These are phyloP conservation scores for Ochropacha duplaris DNA, from an alignment of 2,888 invertebrate genomes.

Conservation along the genomic window DNA sequence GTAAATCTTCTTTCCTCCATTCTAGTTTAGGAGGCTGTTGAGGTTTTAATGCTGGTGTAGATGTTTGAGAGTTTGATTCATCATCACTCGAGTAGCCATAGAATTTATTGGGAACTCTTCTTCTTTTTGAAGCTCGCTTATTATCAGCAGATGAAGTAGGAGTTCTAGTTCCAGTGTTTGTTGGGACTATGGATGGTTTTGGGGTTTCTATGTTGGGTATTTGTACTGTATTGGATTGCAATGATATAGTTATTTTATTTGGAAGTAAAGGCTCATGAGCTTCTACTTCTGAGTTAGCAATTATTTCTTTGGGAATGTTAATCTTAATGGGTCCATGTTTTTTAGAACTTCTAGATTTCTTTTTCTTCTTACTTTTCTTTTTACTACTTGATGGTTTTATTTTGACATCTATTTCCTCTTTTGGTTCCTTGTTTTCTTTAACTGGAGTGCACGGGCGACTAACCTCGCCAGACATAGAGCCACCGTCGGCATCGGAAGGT, in stretches of 20 bases:
- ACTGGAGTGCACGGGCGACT: constrained; percentile 86
- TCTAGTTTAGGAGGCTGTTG: constrained; percentile 86
- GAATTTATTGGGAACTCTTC: constrained; percentile 92
- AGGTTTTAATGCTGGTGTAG: constrained; percentile 77
- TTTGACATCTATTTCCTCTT: constrained; percentile 74
- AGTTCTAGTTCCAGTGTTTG: constrained; percentile 32
- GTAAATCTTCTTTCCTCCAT: constrained; percentile 89
- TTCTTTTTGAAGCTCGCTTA: constrained; percentile 90
- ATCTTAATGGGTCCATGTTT: constrained; percentile 82
- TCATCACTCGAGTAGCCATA: constrained; percentile 95
- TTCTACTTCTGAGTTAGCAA: constrained; percentile 57
- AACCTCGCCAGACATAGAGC: constrained; percentile 81
- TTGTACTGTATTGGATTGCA: constrained; percentile 79
- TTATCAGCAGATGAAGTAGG: constrained; percentile 75
- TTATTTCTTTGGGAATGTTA: constrained; percentile 83
- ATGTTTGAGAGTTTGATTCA: constrained; percentile 82
- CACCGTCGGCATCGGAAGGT: constrained; percentile 84
- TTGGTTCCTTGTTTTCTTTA: constrained; percentile 42
- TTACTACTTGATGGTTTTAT: constrained; percentile 77
- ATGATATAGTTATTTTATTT: constrained; percentile 77
- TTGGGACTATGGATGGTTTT: constrained; percentile 27
- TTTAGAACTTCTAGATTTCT: constrained; percentile 73
- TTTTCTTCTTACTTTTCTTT: constrained; percentile 88
- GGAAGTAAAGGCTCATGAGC: constrained; percentile 49
- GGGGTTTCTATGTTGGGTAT: constrained; percentile 58